These are phyloP conservation scores for Phalanger gymnotis DNA, from an alignment of 2,797 vertebrate genomes.

Conservation along the genomic window DNA sequence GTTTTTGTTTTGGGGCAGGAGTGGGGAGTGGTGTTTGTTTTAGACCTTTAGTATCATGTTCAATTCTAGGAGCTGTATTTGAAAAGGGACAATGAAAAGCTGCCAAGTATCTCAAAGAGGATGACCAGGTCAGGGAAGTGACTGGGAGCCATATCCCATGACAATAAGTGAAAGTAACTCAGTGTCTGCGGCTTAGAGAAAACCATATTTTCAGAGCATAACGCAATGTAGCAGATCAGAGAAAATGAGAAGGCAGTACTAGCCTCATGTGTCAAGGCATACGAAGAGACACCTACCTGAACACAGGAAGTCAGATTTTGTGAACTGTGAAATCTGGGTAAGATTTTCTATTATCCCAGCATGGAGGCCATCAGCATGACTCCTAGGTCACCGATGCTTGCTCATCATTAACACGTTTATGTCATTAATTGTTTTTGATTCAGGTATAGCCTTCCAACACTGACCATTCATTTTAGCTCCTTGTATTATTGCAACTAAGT, in stretches of 20 bases:
- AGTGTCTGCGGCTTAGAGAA: background rate
- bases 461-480: background rate
- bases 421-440: background rate
- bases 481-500: background rate
- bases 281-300: background rate
- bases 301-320: background rate
- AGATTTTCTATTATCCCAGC: background rate
- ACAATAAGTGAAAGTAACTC: background rate
- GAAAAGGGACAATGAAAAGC: background rate
- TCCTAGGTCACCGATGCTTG: background rate
- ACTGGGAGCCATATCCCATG: background rate
- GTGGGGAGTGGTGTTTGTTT: background rate
- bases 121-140: background rate
- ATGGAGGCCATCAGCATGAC: background rate
- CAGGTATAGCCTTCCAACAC: background rate
- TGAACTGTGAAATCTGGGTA: background rate
- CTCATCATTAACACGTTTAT: background rate
- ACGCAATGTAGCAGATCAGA: background rate
- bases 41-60: background rate
- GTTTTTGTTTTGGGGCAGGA: background rate
- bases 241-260: background rate
- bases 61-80: background rate
- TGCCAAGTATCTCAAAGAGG: background rate
- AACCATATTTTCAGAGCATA: background rate
- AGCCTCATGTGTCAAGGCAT: background rate